Base-by-base conservation (phyloP, 2,797 vertebrate genomes). In the Brachyrhaphis roseni region DNA sequence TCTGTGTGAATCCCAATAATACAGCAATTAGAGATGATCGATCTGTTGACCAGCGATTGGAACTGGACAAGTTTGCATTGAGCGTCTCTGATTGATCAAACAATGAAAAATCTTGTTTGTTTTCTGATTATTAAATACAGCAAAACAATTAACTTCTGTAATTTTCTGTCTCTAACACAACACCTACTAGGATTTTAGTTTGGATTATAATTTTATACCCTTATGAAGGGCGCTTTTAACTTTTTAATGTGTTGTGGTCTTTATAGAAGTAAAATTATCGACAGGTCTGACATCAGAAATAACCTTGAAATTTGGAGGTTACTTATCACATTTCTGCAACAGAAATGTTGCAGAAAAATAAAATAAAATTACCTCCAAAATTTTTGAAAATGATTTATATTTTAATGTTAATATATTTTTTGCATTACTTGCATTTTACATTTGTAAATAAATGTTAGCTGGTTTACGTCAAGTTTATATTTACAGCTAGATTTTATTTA, bases 1-100 rank as follows among this genome's bases (percentile, higher is more conserved):
- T 90, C 79, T 47, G 72, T 70, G 79, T 81, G 76, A 75, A 75
- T 78, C 79, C 53, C 81, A 53, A 53, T 47, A 72, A 18, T 18
- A 31, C 45, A 72, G 26, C 59, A 62, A 18, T 41, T 68, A 26
- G 64, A 39, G 2, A 10, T 66, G 62, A 36, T 36, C n/a, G 16
- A 11, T 39, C 18, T 23, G 18, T 23, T 26, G 36, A 10, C 16
- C 36, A 41, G 64, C 23, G 36, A 68, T 68, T 23, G 4, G 36
- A 68, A 41, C 64, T 41, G 64, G 64, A 41, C 34, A 68, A 6
- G 11, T 41, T 41, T 62, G 16, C 59, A 16, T 34, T 34, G 28
- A 62, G 12, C 13, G 28, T 31, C 15, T 62, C 57, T 62, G 53
- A 55, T 53, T 53, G 49, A 53, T 53, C 49, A 53, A 62, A 62